A percentile compares a stretch with the other conserved stretches of the same genome.
phyloP scores from a whole-genome alignment of 2,113 vertebrate genomes.

The Tricholaema leucomelas region DNA sequence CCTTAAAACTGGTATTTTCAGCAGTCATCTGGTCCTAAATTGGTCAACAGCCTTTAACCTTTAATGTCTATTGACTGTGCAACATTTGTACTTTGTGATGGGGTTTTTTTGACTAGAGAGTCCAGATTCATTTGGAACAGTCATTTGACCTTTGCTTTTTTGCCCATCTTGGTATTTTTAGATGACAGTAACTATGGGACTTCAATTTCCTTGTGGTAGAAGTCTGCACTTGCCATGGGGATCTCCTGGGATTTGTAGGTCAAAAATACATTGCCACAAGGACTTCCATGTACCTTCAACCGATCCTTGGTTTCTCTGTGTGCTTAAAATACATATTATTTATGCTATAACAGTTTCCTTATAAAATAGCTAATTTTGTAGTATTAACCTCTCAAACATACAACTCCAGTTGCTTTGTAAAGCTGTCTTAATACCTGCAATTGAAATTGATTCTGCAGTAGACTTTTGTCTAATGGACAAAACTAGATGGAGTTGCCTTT shows the following conservation, averaged over 20 bases:
- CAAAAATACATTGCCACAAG: background rate
- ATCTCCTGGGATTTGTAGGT: background rate
- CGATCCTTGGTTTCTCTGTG: background rate
- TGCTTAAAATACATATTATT: background rate
- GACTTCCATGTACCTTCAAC: background rate
- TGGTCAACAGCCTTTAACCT: background rate
- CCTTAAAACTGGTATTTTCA: background rate
- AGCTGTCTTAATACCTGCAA: background rate
- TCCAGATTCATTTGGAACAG: background rate
- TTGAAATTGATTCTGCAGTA: background rate
- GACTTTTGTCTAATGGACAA: background rate
- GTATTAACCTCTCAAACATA: background rate
- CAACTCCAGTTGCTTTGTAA: background rate
- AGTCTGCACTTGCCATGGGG: background rate
- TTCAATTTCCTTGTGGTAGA: background rate
- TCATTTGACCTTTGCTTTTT: background rate
- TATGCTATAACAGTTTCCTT: background rate
- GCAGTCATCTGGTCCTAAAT: background rate
- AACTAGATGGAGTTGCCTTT: background rate
- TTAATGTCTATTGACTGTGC: background rate
- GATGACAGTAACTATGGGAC: background rate
- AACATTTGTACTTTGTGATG: background rate
- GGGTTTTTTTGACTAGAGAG: background rate
- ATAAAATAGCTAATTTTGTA: background rate
- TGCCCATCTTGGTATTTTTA: background rate